Evolutionary conservation across 2,113 vertebrate species (phyloP), one percentile per base, ranked within the genome.

Genomic region (Epinephelus cyanopodus): DNA sequence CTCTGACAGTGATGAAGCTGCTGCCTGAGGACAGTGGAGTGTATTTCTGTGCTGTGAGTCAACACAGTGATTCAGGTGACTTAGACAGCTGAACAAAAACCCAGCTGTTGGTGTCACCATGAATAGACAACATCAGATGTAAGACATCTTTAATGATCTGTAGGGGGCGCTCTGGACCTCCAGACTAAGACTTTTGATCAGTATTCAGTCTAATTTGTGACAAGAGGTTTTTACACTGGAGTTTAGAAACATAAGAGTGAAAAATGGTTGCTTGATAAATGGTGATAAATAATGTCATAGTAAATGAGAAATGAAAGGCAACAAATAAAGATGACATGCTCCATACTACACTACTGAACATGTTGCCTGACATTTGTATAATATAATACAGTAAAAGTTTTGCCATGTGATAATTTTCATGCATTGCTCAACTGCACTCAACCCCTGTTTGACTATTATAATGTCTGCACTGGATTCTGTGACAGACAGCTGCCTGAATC

Each of bases 1-100:
- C 84, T 58, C n/a, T 92, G 15, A 91, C 56, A 4, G 74, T 90
- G 66, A 0, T n/a, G 56, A 86, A 79, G 58, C 89, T 85, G 89
- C 76, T 58, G 77, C 73, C 68, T 81, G 33, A 17, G 5, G 83
- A 86, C 58, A 74, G 29, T 1, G 73, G 23, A 15, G 37, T 81
- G 13, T 77, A 81, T 48, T 86, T 86, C 6, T 84, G 86, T 81
- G 39, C 77, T 45, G 73, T 73, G 13, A 84, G 77, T 64, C 0
- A 63, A 73, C 86, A 87, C 86, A 69, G 77, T 77, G 77, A 54
- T 69, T 6, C 33, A 75, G 47, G 39, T 7, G 37, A 52, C 23
- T 63, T 0, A 19, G 15, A 57, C 63, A 86, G 63, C 67, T 58
- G 74, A 1, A 77, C 74, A 83, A 83, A 71, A 14, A 48, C 45